A percentile compares a stretch with the other conserved stretches of the same genome.
Conservation (phyloP, 1,140 invertebrate genomes). For the Zaprionus capensis region DNA sequence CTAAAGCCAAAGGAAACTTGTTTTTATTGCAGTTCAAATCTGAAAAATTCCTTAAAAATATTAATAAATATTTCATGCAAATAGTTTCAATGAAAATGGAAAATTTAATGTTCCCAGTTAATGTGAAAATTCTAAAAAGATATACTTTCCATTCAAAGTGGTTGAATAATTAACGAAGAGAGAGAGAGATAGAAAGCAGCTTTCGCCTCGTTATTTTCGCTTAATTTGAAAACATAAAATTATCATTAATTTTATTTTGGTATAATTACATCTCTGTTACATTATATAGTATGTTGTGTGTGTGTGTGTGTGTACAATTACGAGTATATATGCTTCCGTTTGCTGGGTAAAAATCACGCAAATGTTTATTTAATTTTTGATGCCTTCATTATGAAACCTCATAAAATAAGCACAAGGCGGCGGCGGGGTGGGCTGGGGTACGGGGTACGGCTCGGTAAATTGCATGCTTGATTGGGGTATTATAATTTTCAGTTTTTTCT, state of each 20-base stretch:
- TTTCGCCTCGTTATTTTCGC: slow-evolving; percentile 49
- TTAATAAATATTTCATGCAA: neutral
- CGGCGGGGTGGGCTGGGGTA: neutral
- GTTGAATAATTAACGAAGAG: neutral
- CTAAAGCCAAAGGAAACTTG: neutral
- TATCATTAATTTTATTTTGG: slow-evolving; percentile 77
- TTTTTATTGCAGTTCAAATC: neutral
- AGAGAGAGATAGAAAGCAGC: neutral
- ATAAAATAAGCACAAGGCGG: slow-evolving; percentile 35
- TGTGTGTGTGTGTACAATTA: slow-evolving; percentile 36
- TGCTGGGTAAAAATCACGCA: slow-evolving; percentile 79
- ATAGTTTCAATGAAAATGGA: neutral
- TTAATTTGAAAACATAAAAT: slow-evolving; percentile 73
- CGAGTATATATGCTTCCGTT: slow-evolving; percentile 54
- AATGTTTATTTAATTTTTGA: slow-evolving; percentile 68
- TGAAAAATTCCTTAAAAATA: neutral
- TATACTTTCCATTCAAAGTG: neutral
- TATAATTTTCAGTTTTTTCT: neutral
- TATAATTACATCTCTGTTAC: slow-evolving; percentile 74
- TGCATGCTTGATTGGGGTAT: slow-evolving; percentile 5
- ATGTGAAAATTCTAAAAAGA: neutral
- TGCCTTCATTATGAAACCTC: slow-evolving; percentile 66
- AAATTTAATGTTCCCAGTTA: neutral
- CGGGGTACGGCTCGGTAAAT: neutral
- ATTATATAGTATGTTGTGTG: slow-evolving; percentile 54